Evolutionary conservation across 1,140 invertebrate species (phyloP).

Genomic region (Hermetia illucens): DNA sequence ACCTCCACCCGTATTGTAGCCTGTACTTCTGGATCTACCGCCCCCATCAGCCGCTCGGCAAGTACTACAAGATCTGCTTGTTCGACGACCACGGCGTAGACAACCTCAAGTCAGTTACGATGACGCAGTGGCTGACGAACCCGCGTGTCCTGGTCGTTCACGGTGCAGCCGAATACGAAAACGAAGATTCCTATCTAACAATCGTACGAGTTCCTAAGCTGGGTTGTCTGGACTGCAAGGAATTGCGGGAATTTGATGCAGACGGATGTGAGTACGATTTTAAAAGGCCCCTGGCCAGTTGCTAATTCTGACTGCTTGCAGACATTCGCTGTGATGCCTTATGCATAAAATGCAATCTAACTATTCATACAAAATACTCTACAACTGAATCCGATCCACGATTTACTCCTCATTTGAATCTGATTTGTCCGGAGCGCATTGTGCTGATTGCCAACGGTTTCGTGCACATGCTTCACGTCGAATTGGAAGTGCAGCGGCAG

Average conservation of each 20-base stretch:
- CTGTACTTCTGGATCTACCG: constrained; percentile 29
- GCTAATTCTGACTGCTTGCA: constrained; percentile 7
- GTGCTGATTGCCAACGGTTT: constrained; percentile 27
- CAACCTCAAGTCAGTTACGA: constrained; percentile 38
- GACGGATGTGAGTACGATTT: constrained; percentile 17
- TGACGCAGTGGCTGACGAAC: constrained; percentile 43
- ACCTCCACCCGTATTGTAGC: too few relatives aligned
- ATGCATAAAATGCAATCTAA: constrained; percentile 28
- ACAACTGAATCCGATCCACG: constrained; percentile 23
- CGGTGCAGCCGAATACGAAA: constrained; percentile 29
- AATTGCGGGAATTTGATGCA: constrained; percentile 17
- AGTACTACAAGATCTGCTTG: constrained; percentile 31
- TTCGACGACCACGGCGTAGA: constrained; percentile 43
- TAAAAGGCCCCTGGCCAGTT: neutral
- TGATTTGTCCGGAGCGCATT: constrained; percentile 26
- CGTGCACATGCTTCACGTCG: constrained; percentile 27
- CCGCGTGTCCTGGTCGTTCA: constrained; percentile 39
- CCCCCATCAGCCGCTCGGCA: constrained; percentile 21
- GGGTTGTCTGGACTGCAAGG: constrained; percentile 29
- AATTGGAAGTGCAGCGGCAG: constrained; percentile 12
- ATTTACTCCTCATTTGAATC: constrained; percentile 24
- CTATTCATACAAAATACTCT: constrained; percentile 30
- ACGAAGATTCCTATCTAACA: constrained; percentile 29
- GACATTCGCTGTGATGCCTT: constrained; percentile 24
- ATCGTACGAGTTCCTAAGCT: constrained; percentile 30